These are phyloP conservation scores for Lacanobia wlatinum DNA, from an alignment of 2,888 invertebrate genomes.

Conservation along the genomic window DNA sequence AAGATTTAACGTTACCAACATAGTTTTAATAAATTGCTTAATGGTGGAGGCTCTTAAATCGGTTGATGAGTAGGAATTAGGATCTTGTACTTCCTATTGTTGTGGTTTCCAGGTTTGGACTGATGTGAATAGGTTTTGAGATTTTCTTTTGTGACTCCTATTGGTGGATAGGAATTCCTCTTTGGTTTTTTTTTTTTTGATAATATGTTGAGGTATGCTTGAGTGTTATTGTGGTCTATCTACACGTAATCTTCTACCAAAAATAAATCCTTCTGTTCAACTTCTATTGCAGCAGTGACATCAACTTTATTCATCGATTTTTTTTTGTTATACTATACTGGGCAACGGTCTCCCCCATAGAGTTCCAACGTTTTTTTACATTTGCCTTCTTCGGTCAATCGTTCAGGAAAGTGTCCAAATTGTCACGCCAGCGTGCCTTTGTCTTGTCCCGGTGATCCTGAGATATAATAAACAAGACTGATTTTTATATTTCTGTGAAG, in stretches of 20 bases:
- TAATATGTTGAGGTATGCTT: too few relatives aligned
- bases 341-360: background rate
- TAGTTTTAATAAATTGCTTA: conserved; percentile 33
- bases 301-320: background rate
- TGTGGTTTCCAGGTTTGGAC: background rate
- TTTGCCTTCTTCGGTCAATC: background rate
- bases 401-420: background rate
- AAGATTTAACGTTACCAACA: conserved; percentile 47
- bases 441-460: background rate
- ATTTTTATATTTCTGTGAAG: too few relatives aligned
- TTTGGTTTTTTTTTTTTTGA: background rate
- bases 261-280: too few relatives aligned
- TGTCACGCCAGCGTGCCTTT: background rate
- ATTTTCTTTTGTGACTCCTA: background rate
- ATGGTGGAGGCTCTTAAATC: background rate
- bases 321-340: background rate
- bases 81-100: background rate
- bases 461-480: too few relatives aligned
- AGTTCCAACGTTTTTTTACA: background rate
- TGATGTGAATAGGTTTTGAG: too few relatives aligned
- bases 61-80: conserved; percentile 1
- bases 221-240: too few relatives aligned
- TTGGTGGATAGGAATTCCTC: background rate
- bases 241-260: too few relatives aligned
- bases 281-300: too few relatives aligned